Evolutionary conservation across 2,888 invertebrate genomes (phyloP), one percentile per base, ranked within the genome.

Genomic region (Andrena bicolor): DNA sequence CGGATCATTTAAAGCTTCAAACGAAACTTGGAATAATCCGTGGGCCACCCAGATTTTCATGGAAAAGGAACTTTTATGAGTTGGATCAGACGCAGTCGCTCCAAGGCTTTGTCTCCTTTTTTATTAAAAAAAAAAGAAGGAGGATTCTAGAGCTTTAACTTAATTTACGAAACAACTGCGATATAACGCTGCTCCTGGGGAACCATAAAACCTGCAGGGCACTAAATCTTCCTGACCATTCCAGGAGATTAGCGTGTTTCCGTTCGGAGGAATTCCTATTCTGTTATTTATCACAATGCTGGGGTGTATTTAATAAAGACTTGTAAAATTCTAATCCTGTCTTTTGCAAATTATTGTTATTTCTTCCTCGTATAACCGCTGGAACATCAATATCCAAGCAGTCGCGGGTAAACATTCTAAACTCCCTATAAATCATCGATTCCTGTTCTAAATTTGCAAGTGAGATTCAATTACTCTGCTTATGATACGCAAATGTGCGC

Each of bases 151-250:
- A 13, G 56, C 56, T 76, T 56, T 13, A 53, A 23, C 23, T 30
- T 61, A 61, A 66, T 75, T 75, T 48, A 74, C 10, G 41, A 53
- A 28, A 30, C 60, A 77, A 41, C 51, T 10, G 16, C 13, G 16
- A 48, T 30, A 48, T 60, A 63, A 48, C 23, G 56, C 28, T 10
- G 30, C 23, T 16, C 20, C 13, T 2, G 48, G 28, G 23, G 10
- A 48, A 56, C 49, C 26, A 8, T 64, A 64, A 76, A 69, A 64
- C 13, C 7, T 1, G 0, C n/a, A 35, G 7, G 41, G 41, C 10
- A 61, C 23, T 77, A 80, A 71, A 60, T 66, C 48, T 61, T 16
- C 0, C 10, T 60, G 64, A 41, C 23, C 28, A 76, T 64, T 58
- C 16, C 10, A 48, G 6, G n/a, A 32, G 63, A 20, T 26, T 26